Conservation (phyloP, 92 coral and sea anemone species). For the Chrysogorgia sp. region DNA sequence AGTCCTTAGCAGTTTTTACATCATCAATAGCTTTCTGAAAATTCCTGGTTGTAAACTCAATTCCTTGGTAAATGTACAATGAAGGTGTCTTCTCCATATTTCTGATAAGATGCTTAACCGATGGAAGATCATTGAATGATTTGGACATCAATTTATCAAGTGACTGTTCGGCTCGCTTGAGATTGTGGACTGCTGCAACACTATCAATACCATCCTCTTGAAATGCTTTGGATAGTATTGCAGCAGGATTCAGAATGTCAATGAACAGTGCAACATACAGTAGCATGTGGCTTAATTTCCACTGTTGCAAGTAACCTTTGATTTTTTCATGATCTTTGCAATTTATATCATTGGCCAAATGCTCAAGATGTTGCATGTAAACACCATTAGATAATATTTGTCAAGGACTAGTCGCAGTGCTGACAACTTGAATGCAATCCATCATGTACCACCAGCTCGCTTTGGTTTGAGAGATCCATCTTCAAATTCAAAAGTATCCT, state of each 20-base stretch:
- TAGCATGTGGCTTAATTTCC: conserved; percentile 58
- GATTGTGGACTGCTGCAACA: conserved; percentile 18
- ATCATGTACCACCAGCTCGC: too few species aligned
- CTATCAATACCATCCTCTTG: conserved; percentile 54
- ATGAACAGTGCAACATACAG: conserved; percentile 35
- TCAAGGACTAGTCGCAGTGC: too few species aligned
- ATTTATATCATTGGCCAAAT: too few species aligned
- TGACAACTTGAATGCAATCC: too few species aligned
- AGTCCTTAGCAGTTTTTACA: conserved; percentile 28
- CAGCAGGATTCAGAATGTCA: conserved; percentile 66
- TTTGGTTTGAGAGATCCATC: conserved; percentile 18
- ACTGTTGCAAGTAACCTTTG: conserved; percentile 60
- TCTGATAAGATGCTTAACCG: too few species aligned
- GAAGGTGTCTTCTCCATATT: conserved; percentile 10
- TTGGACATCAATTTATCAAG: conserved; percentile 38
- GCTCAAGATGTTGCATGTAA: too few species aligned
- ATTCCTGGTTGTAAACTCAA: conserved; percentile 4
- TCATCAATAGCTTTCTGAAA: conserved; percentile 19
- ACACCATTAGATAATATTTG: conserved; percentile 51
- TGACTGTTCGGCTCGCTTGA: conserved; percentile 36
- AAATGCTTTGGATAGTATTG: conserved; percentile 61
- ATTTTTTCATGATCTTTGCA: conserved; percentile 68
- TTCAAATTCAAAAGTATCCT: conserved; percentile 13
- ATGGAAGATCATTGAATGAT: too few species aligned
- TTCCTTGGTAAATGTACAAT: conserved; percentile 26